Conservation (phyloP, 2,888 invertebrate genomes). For the Rhaphigaster nebulosa region DNA sequence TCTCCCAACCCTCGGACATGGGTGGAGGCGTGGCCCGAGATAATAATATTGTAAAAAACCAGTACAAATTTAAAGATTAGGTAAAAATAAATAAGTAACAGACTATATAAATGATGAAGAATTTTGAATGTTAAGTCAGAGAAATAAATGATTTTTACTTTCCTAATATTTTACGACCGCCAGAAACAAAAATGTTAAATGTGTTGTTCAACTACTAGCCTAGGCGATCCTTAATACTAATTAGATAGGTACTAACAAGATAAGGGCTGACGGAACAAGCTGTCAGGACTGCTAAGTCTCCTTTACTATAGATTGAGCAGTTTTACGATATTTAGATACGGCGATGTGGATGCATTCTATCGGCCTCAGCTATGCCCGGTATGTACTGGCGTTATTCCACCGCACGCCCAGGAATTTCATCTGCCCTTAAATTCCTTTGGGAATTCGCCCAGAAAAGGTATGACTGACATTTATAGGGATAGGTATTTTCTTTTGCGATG, state of each 20-base stretch:
- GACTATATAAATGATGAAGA: no score
- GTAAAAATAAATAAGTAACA: no score
- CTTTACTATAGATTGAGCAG: neutral
- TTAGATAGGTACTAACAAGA: neutral
- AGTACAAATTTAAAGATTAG: no score
- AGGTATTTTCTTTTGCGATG: neutral
- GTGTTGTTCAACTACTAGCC: no score
- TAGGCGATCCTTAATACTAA: no score
- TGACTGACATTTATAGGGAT: neutral
- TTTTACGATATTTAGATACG: slow-evolving; percentile 1
- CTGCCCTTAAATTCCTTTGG: slow-evolving; percentile 35
- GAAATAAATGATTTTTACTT: no score
- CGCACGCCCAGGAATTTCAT: slow-evolving; percentile 41
- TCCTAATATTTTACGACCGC: no score
- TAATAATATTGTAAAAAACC: no score
- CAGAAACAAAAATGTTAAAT: no score
- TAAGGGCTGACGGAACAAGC: neutral
- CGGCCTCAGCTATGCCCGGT: neutral
- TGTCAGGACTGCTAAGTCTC: neutral
- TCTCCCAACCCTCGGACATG: no score
- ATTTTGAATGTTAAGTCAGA: no score
- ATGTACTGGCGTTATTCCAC: slow-evolving; percentile 37
- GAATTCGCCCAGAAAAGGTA: slow-evolving; percentile 25
- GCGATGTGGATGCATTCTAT: neutral
- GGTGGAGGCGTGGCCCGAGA: no score